phyloP scores from a whole-genome alignment of 2,113 vertebrate genomes.

The Crotophaga sulcirostris region DNA sequence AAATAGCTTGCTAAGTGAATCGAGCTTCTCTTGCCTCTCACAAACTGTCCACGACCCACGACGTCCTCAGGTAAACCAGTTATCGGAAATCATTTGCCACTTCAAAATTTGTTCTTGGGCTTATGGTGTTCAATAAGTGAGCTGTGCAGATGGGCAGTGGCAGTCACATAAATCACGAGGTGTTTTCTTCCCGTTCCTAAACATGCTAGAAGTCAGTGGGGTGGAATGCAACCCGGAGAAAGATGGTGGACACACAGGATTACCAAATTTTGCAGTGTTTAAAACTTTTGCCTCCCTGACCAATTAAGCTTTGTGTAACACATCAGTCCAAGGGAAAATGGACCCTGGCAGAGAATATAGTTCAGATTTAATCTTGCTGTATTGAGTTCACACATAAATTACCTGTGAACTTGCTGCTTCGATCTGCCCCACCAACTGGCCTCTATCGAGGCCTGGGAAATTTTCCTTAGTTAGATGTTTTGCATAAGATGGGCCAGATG shows the following conservation, averaged over 20 bases:
- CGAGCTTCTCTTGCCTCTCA: background rate
- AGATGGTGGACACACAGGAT: rapidly evolving
- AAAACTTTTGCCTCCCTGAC: background rate
- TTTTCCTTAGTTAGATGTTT: background rate
- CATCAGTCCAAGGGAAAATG: background rate
- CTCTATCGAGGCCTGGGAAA: background rate
- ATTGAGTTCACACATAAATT: background rate
- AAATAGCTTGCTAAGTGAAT: background rate
- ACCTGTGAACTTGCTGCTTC: background rate
- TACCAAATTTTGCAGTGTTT: background rate
- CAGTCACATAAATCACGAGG: background rate
- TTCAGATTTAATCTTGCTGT: background rate
- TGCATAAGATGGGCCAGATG: background rate
- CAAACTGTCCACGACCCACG: rapidly evolving
- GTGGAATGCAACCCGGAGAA: background rate
- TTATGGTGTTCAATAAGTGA: background rate
- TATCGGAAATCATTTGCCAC: background rate
- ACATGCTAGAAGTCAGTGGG: background rate
- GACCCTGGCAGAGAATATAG: background rate
- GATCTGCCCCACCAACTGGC: background rate
- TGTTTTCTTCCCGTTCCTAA: background rate
- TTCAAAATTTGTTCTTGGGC: background rate
- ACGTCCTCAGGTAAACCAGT: background rate
- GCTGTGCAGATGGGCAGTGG: background rate
- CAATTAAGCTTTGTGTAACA: background rate